Percentiles rank a stretch among this genome's conserved stretches.
Conservation (phyloP, 2,113 vertebrate species). For the Helogale parvula region DNA sequence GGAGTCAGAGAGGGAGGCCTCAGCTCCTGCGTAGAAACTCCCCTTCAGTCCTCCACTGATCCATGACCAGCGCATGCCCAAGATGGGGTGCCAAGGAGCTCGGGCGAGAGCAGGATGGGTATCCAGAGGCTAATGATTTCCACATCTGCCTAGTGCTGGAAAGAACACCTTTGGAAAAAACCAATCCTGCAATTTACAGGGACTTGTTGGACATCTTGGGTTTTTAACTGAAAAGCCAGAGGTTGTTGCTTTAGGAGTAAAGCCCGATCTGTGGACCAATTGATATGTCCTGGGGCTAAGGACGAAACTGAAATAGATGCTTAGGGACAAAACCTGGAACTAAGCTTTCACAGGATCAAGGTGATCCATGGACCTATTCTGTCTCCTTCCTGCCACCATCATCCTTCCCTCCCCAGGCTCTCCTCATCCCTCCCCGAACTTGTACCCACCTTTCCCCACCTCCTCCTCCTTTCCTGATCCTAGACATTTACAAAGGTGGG, state of each 20-base stretch:
- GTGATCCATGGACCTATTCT: background rate
- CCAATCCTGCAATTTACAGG: background rate
- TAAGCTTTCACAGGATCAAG: background rate
- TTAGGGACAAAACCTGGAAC: background rate
- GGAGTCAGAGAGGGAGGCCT: background rate
- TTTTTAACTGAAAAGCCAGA: background rate
- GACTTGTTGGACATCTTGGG: background rate
- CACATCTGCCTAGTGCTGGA: background rate
- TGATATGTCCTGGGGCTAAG: background rate
- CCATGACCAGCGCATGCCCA: background rate
- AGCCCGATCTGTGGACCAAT: background rate
- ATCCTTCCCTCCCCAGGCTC: background rate
- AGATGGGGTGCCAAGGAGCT: background rate
- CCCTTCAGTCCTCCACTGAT: background rate
- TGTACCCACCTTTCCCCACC: too few species aligned
- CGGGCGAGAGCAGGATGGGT: background rate
- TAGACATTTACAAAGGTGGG: background rate
- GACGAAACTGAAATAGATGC: background rate
- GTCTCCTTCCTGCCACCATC: background rate
- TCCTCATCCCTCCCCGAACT: too few species aligned
- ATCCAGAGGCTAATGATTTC: background rate
- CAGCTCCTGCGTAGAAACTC: background rate
- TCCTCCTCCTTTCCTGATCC: background rate
- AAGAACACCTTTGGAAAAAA: background rate
- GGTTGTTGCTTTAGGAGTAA: background rate